Base-by-base conservation (phyloP, 2,888 invertebrate species). In the Erebia aethiops region DNA sequence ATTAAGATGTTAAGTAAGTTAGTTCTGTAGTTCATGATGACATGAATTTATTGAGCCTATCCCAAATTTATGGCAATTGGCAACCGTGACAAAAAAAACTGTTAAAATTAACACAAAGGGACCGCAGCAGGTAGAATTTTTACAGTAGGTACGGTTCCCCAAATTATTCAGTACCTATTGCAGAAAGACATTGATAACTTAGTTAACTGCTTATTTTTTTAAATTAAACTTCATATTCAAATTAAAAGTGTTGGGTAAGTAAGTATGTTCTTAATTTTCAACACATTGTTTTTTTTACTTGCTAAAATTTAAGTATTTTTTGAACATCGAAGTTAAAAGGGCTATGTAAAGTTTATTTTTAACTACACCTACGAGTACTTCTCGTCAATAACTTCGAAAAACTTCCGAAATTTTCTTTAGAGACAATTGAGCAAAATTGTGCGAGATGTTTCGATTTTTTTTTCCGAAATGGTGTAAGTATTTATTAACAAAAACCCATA, bases 31-130 rank as follows among this genome's bases (percentile, higher is more conserved):
- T 64, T 52, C 26, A 52, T 52, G 63, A 64, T 52, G 63, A 64
- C 63, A 65, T 43, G 7, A 65, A 65, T 56, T 56, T 65, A 52
- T 65, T 16, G 64, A 35, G 51, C 65, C 56, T 43, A 18, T 43
- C 14, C 43, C 8, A 43, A 65, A 65, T 65, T 56, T 65, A 66
- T 66, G 66, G 43, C 57, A 21, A 56, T 21, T 66, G 66, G 43
- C 57, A 21, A 56, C 43, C 41, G 56, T 21, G 21, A 46, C 18
- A 57, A 57, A 65, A 66, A 26, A 66, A 66, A 21, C 66, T 66
- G 66, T 66, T 66, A 66, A 66, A 66, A 66, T 57, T 66, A 21
- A 66, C 66, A 10, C 66, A 21, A 65, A 56, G 46, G 52, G 26
- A 14, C 35, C 51, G 57, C 63, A 67, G 57, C 67, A 67, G 67